Evolutionary conservation across 2,797 vertebrate species (phyloP).

Genomic region (Cygnus olor): DNA sequence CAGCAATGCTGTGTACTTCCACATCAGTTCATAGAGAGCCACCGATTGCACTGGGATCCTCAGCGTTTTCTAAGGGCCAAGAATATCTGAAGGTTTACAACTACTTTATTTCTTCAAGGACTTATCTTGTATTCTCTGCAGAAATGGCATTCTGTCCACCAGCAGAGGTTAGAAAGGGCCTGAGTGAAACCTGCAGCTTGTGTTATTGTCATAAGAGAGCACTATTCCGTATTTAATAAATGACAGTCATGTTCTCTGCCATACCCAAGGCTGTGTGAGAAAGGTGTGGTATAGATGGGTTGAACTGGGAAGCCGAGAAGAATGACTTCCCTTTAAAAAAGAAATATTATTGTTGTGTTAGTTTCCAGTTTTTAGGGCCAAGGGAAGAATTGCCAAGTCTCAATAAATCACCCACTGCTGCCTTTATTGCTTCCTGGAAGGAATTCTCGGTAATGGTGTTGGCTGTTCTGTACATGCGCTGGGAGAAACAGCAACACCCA

Average conservation of each 20-base stretch:
- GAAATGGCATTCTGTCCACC: background rate
- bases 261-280: slow-evolving; percentile 11
- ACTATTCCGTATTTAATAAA: slow-evolving; percentile 13
- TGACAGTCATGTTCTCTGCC: background rate
- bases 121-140: background rate
- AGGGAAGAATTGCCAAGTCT: slow-evolving; percentile 16
- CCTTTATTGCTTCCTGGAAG: slow-evolving; percentile 59
- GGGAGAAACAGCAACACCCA: slow-evolving; percentile 15
- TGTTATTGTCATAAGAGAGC: background rate
- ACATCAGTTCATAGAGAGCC: background rate
- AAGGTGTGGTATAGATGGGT: slow-evolving; percentile 24
- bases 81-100: background rate
- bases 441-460: slow-evolving; percentile 36
- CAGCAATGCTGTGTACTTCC: background rate
- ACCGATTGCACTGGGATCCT: background rate
- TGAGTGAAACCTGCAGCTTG: background rate
- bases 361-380: slow-evolving; percentile 40
- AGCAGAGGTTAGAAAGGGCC: background rate
- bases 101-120: background rate
- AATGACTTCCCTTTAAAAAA: slow-evolving; percentile 29
- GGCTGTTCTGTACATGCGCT: background rate
- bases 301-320: slow-evolving; percentile 7
- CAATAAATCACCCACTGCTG: slow-evolving; percentile 40
- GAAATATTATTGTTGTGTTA: slow-evolving; percentile 51
- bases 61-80: background rate